Conservation (phyloP, 2,888 invertebrate genomes). For the Elegia similella region DNA sequence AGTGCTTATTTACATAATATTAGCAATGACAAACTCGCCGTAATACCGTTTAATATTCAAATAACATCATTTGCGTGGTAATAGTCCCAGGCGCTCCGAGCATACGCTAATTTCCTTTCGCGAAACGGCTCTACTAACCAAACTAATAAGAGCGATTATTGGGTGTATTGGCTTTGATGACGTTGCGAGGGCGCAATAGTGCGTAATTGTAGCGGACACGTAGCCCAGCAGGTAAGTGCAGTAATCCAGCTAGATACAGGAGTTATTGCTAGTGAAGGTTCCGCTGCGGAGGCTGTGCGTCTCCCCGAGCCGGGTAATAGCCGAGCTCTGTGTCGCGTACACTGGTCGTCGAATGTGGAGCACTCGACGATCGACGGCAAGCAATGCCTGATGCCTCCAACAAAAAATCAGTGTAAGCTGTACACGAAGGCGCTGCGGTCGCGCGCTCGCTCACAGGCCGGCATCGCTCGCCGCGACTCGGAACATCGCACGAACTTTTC, state of each 20-base stretch:
- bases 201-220: conserved; percentile 63
- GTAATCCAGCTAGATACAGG: conserved; percentile 55
- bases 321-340: conserved; percentile 56
- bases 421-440: conserved; percentile 67
- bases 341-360: conserved; percentile 79
- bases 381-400: conserved; percentile 60
- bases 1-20: conserved; percentile 23
- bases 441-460: conserved; percentile 49
- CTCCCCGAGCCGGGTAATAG: conserved; percentile 54
- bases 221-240: conserved; percentile 56
- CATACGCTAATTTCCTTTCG: conserved; percentile 20
- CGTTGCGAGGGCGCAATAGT: conserved; percentile 57
- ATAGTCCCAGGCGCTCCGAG: conserved; percentile 21
- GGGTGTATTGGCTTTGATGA: conserved; percentile 38
- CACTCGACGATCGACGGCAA: conserved; percentile 62
- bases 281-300: conserved; percentile 42
- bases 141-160: conserved; percentile 56
- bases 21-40: conserved; percentile 22
- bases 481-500: conserved; percentile 34
- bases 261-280: conserved; percentile 46
- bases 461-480: conserved; percentile 24
- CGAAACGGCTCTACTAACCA: conserved; percentile 36
- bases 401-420: conserved; percentile 81
- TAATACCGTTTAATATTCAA: conserved; percentile 28
- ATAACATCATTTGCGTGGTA: conserved; percentile 26